Conservation (phyloP, 2,888 invertebrate genomes). For the Leucania comma region DNA sequence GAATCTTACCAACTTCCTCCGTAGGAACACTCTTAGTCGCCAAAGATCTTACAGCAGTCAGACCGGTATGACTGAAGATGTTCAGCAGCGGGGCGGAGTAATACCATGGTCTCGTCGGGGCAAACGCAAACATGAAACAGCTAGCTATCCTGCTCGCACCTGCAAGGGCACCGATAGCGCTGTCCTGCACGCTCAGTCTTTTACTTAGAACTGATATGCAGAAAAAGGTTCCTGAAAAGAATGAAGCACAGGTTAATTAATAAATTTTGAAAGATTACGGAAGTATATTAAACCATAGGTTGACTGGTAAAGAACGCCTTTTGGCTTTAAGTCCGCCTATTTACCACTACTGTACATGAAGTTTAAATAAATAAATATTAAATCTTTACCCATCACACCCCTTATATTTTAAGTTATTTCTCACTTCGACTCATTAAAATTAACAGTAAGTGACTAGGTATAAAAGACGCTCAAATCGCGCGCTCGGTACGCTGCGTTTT, state of each 20-base stretch:
- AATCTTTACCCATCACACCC: background rate
- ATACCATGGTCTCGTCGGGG: slow-evolving; percentile 85
- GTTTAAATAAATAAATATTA: too few species aligned
- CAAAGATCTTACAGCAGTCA: slow-evolving; percentile 90
- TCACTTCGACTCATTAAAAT: too few species aligned
- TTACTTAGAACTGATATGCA: slow-evolving; percentile 87
- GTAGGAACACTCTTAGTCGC: slow-evolving; percentile 90
- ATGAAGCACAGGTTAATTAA: background rate
- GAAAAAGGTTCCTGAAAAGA: slow-evolving; percentile 83
- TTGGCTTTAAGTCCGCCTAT: too few species aligned
- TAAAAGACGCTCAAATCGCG: too few species aligned
- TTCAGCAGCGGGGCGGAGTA: slow-evolving; percentile 88
- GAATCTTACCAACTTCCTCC: slow-evolving; percentile 90
- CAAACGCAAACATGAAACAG: slow-evolving; percentile 88
- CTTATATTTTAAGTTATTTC: background rate
- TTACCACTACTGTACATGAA: too few species aligned
- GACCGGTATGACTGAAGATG: slow-evolving; percentile 89
- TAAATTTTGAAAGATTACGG: background rate
- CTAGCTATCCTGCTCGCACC: slow-evolving; percentile 89
- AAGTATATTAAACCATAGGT: background rate
- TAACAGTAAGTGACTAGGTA: too few species aligned
- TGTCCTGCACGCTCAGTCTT: slow-evolving; percentile 85
- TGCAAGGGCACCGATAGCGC: slow-evolving; percentile 85
- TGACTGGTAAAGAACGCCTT: too few species aligned
- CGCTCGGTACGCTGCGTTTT: too few species aligned